Base-by-base conservation (phyloP, 2,888 invertebrate species). In the Pterostichus madidus region DNA sequence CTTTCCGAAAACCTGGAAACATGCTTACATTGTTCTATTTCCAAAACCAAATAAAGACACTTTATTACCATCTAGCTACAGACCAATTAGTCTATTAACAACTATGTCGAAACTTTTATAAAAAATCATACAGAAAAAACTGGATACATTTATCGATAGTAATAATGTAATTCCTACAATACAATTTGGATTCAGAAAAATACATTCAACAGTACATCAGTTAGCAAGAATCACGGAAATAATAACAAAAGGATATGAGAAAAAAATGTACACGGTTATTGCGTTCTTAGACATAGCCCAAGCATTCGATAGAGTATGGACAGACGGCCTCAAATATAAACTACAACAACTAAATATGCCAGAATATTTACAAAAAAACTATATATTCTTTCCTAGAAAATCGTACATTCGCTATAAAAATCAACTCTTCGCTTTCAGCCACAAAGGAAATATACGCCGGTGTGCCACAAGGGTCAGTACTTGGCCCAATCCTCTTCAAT, bases 321-420 rank as follows among this genome's bases (percentile, higher is more conserved):
- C 24, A 10, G 64, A 83, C n/a, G 64, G 83, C 5, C 49, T 77
- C 4, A 81, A 46, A 59, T 44, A 46, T 24, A 73, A 73, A 73
- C 5, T 73, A n/a, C n/a, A n/a, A 17, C 8, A 73, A 46, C n/a
- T 13, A 13, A 49, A 53, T 8, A 59, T 75, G 5, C 76, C 75
- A n/a, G 61, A 52, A 10, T 52, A 76, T 53, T 32, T 73, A 59
- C 81, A n/a, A 85, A 3, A 83, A 84, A 83, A 83, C 86, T 2
- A 79, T 87, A 0, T 61, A 71, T 13, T 84, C 84, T 15, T 87
- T 86, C 52, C 75, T 87, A 0, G 24, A 59, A 15, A 83, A 86
- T 6, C 71, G 86, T 61, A 46, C 53, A 0, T 86, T 87, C 15
- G 53, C 64, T 32, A 86, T 86, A 0, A 73, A 76, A 53, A 84